These are phyloP conservation scores for Lanius collurio DNA, from an alignment of 2,113 vertebrate genomes.

Conservation along the genomic window DNA sequence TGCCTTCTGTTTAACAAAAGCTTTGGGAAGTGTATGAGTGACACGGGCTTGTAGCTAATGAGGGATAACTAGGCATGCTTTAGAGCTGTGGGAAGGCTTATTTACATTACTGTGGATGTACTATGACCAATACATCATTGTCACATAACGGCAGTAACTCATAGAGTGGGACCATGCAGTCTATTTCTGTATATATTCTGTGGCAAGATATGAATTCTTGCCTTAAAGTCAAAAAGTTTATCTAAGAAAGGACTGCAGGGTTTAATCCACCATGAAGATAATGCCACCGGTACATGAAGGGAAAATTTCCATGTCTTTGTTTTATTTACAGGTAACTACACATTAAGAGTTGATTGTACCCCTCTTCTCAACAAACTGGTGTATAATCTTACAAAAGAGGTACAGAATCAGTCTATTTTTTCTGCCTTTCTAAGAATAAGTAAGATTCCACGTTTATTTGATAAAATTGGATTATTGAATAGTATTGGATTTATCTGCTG, in stretches of 20 bases:
- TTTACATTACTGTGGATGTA: not conserved
- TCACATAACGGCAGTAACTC: not conserved
- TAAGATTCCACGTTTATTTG: not conserved
- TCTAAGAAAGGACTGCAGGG: not conserved
- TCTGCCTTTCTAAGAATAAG: not conserved
- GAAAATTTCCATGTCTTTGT: not conserved
- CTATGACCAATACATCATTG: not conserved
- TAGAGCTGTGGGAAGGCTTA: not conserved
- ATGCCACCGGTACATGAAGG: not conserved
- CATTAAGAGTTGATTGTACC: constrained; percentile 92
- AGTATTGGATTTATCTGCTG: not conserved
- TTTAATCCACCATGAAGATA: not conserved
- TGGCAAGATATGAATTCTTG: not conserved
- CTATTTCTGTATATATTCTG: not conserved
- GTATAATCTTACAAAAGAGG: constrained; percentile 91
- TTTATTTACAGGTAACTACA: constrained; percentile 90
- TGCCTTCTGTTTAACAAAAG: not conserved
- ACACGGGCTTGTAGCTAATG: not conserved
- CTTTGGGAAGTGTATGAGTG: not conserved
- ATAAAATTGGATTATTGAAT: not conserved
- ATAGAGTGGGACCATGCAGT: not conserved
- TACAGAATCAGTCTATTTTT: constrained; percentile 41
- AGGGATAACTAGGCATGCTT: not conserved
- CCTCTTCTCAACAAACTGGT: constrained; percentile 89
- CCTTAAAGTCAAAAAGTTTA: not conserved